phyloP scores from a whole-genome alignment of 2,797 vertebrate genomes.

The Gambusia yucatana region DNA sequence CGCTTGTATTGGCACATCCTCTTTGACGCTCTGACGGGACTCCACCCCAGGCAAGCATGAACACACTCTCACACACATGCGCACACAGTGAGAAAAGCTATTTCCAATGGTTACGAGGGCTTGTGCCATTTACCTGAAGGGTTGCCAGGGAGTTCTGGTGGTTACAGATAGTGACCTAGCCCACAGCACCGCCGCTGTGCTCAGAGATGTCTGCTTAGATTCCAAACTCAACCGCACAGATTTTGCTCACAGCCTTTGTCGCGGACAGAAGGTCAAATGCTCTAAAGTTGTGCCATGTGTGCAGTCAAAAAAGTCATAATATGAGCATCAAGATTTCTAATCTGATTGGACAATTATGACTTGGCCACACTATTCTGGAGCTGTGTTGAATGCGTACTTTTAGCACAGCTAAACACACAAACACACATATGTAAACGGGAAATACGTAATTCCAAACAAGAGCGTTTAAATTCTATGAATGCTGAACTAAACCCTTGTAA shows the following conservation, averaged over 20 bases:
- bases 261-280: slow-evolving; percentile 33
- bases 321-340: neutral
- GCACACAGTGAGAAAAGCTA: slow-evolving; percentile 15
- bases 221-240: slow-evolving; percentile 28
- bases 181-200: slow-evolving; percentile 30
- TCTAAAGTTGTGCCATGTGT: neutral
- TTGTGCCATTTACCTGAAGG: slow-evolving; percentile 51
- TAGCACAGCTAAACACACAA: neutral
- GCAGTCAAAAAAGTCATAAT: neutral
- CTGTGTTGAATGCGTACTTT: neutral
- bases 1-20: slow-evolving; percentile 38
- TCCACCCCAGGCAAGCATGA: slow-evolving; percentile 22
- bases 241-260: slow-evolving; percentile 36
- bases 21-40: slow-evolving; percentile 33
- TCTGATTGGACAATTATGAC: neutral
- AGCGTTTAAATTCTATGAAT: neutral
- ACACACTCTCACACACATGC: slow-evolving; percentile 10
- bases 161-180: slow-evolving; percentile 69
- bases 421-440: neutral
- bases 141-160: slow-evolving; percentile 56
- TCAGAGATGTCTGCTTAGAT: slow-evolving; percentile 44
- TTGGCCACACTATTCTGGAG: neutral
- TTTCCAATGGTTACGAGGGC: slow-evolving; percentile 41
- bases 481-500: neutral
- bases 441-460: neutral